Evolutionary conservation across 2,888 invertebrate genomes (phyloP).

Genomic region (Mantis religiosa): DNA sequence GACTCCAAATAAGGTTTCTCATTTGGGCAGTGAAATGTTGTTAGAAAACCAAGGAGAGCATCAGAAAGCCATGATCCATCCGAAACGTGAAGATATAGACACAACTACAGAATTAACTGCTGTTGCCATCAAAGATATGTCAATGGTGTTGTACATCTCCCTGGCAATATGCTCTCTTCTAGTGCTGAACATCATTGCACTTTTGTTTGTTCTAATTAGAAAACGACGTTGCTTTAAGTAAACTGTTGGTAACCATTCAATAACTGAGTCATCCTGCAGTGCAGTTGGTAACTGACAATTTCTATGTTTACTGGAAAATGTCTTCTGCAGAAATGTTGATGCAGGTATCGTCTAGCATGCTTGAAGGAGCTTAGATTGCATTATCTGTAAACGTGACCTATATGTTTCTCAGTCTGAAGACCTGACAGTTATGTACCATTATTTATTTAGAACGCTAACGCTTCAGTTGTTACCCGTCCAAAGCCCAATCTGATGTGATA

Average conservation of each 20-base stretch:
- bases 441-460: too few relatives aligned
- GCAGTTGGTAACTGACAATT: too few relatives aligned
- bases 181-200: not conserved
- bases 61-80: not conserved
- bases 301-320: too few relatives aligned
- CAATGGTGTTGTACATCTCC: not conserved
- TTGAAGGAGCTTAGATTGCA: too few relatives aligned
- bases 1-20: not conserved
- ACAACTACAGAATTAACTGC: not conserved
- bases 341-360: too few relatives aligned
- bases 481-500: too few relatives aligned
- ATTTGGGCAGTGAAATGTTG: not conserved
- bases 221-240: not conserved
- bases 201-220: not conserved
- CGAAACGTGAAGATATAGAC: not conserved
- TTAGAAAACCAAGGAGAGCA: not conserved
- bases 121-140: not conserved
- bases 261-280: too few relatives aligned
- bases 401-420: too few relatives aligned
- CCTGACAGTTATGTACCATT: too few relatives aligned
- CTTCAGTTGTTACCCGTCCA: too few relatives aligned
- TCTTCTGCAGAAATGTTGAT: too few relatives aligned
- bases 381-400: too few relatives aligned
- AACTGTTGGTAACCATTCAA: not conserved
- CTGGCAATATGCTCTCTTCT: not conserved